Base-by-base conservation (phyloP, 2,888 invertebrate genomes). In the Aromia moschata region DNA sequence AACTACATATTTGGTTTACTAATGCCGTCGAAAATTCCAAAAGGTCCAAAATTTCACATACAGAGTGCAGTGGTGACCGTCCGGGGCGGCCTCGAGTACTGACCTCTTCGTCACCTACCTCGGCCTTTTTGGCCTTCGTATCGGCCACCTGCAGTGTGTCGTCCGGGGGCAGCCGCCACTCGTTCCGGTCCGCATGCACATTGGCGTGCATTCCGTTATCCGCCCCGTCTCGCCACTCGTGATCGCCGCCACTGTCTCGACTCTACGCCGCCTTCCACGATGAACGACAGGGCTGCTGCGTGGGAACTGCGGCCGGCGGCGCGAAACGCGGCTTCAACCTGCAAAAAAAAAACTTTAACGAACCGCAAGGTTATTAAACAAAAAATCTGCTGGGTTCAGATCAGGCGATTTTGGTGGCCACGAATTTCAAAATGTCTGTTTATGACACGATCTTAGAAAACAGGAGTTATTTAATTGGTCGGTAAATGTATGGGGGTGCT, bases 111-210 rank as follows among this genome's bases (percentile, higher is more conserved):
- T 77, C 78, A 80, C 81, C 81, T 83, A 86, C 86, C 86, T 87
- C 85, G 74, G 84, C 84, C 80, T 85, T 85, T 83, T 93, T 93
- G 82, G 89, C 86, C 83, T 93, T 90, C 79, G 92, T 90, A 86
- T 92, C 93, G 84, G 89, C 92, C 81, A 94, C 93, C 84, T 93
- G 93, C 74, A 94, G 87, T 74, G 93, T 93, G 85, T 94, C 93
- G 85, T 94, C 94, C 79, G 93, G 93, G 83, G 93, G 93, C 83
- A 93, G 87, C 83, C 93, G 90, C 94, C 94, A 94, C 82, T 92
- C 91, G 84, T 91, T 91, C 84, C 92, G 89, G 86, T 93, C 93
- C 82, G 91, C 86, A 84, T 89, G 88, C 83, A 90, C 90, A 88
- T 91, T 92, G 85, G 92, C 91, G 89, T 93, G 93, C 93, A 93